A percentile compares a stretch with the other conserved stretches of the same genome.
Evolutionary conservation across 2,797 vertebrate genomes (phyloP).

Genomic region (Gymnodraco acuticeps): DNA sequence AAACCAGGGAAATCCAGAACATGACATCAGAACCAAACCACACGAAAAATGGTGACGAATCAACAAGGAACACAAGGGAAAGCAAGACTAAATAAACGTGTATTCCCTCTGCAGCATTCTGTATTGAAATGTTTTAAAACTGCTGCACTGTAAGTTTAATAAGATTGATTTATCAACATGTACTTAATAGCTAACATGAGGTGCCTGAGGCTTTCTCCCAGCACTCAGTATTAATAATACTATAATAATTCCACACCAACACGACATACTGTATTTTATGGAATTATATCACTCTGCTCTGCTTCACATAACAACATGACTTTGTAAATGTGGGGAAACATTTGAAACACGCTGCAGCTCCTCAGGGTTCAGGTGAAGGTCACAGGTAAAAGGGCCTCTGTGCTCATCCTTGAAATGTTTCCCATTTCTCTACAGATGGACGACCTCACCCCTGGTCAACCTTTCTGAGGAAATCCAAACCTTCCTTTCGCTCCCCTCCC

Average conservation of each 20-base stretch:
- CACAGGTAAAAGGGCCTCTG: conserved; percentile 25
- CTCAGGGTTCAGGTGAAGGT: conserved; percentile 38
- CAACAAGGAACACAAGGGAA: too few relatives aligned
- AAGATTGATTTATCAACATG: conserved; percentile 14
- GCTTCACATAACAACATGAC: conserved; percentile 1
- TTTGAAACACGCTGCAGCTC: too few relatives aligned
- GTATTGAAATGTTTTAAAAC: background rate
- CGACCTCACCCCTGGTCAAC: conserved; percentile 33
- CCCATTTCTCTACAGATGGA: conserved; percentile 19
- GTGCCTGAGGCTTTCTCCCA: conserved; percentile 31
- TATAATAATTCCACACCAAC: conserved; percentile 13
- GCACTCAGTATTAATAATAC: conserved; percentile 12
- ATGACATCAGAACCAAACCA: too few relatives aligned
- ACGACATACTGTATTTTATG: conserved; percentile 3
- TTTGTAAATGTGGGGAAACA: background rate
- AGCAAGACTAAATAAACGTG: too few relatives aligned
- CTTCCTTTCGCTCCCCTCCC: conserved; percentile 44
- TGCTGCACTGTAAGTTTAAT: background rate
- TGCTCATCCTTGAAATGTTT: conserved; percentile 13
- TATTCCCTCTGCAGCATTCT: background rate
- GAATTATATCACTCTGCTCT: background rate
- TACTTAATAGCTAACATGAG: conserved; percentile 10
- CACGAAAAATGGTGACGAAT: too few relatives aligned
- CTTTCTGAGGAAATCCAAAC: conserved; percentile 12
- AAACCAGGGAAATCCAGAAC: too few relatives aligned